A percentile compares a stretch with the other conserved stretches of the same genome.
Conservation (phyloP, 2,888 invertebrate species). For the Hermaeophaga mercurialis region DNA sequence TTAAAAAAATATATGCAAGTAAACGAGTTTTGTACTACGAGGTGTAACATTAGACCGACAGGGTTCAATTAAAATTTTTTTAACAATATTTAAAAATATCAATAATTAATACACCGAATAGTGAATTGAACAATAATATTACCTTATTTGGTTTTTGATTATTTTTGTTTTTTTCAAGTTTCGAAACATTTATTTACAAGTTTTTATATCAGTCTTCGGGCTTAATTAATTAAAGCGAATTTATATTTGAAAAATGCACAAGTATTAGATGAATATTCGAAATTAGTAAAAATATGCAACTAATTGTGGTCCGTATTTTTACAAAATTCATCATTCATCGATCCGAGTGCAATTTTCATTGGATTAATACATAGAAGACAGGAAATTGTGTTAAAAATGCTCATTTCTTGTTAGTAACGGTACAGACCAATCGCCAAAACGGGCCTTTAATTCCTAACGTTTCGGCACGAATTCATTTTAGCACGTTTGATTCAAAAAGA, state of each 20-base stretch:
- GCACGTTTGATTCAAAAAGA: too few relatives aligned
- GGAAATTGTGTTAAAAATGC: conserved; percentile 32
- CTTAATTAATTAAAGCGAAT: conserved; percentile 33
- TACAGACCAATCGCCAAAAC: conserved; percentile 45
- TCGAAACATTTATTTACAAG: conserved; percentile 40
- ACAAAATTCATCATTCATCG: background rate
- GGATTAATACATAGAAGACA: conserved; percentile 36
- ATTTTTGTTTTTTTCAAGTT: conserved; percentile 38
- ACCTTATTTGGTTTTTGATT: conserved; percentile 30
- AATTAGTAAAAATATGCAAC: too few relatives aligned
- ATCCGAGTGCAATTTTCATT: conserved; percentile 14
- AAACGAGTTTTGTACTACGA: conserved; percentile 34
- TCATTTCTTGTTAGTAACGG: conserved; percentile 20
- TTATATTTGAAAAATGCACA: conserved; percentile 3
- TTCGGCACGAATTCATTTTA: conserved; percentile 24
- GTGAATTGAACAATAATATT: conserved; percentile 41
- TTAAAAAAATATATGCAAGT: conserved; percentile 31
- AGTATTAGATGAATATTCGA: too few relatives aligned
- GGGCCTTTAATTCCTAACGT: conserved; percentile 5
- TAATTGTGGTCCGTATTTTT: too few relatives aligned
- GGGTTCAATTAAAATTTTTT: conserved; percentile 28
- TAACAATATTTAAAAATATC: conserved; percentile 12
- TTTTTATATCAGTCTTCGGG: conserved; percentile 45
- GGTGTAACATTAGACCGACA: conserved; percentile 34
- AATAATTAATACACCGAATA: conserved; percentile 13